These are phyloP conservation scores for Mixornis gularis DNA, from an alignment of 2,113 vertebrate species.

Conservation along the genomic window DNA sequence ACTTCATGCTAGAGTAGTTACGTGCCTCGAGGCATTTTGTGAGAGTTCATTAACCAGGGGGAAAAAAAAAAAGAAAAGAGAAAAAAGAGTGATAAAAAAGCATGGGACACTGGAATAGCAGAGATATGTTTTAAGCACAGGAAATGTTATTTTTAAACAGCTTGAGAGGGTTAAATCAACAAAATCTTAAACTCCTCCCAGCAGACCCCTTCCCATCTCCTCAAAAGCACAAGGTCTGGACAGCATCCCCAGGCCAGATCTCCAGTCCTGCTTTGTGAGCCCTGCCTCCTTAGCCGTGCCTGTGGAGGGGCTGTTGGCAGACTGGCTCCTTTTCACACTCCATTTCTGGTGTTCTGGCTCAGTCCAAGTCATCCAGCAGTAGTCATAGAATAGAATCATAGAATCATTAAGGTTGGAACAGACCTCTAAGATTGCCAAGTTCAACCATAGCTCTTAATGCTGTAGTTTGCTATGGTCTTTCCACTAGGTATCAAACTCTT, in stretches of 20 bases:
- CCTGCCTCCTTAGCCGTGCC: background rate
- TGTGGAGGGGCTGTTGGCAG: background rate
- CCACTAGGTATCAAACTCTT: background rate
- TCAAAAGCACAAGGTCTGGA: background rate
- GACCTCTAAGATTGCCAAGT: fast-evolving
- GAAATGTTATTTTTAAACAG: constrained; percentile 50
- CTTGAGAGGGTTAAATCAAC: constrained; percentile 46
- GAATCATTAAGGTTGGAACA: background rate
- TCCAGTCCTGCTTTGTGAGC: background rate
- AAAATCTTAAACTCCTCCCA: background rate
- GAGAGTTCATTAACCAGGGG: background rate
- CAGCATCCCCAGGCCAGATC: background rate
- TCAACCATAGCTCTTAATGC: background rate
- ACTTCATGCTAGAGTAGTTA: background rate
- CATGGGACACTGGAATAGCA: background rate
- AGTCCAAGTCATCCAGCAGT: background rate
- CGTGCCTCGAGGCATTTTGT: background rate
- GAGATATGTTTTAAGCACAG: constrained; percentile 15
- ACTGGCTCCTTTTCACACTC: background rate
- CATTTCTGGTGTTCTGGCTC: background rate
- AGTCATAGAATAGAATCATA: background rate
- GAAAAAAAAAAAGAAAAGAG: background rate
- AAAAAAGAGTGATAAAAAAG: background rate
- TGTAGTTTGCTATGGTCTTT: background rate
- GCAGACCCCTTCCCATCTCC: background rate